Conservation (phyloP, 2,888 invertebrate species). For the Laspeyria flexula region DNA sequence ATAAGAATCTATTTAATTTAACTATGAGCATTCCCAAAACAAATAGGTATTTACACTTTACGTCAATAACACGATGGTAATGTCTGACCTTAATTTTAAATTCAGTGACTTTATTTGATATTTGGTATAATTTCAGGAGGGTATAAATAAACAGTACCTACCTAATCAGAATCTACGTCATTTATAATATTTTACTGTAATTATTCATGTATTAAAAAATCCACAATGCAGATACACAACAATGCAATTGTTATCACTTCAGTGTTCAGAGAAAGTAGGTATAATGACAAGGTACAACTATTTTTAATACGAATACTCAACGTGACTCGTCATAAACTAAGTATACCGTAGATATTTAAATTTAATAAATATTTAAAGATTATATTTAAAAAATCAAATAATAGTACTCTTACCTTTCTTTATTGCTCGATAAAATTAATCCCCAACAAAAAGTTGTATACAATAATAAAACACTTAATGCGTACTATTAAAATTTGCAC, state of each 20-base stretch:
- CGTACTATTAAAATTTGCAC: conserved; percentile 43
- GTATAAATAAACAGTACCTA: too few relatives aligned
- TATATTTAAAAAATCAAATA: conserved; percentile 1
- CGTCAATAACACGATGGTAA: too few relatives aligned
- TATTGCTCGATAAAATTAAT: conserved; percentile 39
- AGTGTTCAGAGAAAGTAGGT: conserved; percentile 8
- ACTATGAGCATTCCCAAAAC: too few relatives aligned
- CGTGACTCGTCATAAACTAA: conserved; percentile 4
- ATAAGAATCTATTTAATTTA: too few relatives aligned
- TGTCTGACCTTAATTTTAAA: too few relatives aligned
- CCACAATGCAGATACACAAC: not conserved
- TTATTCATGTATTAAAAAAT: not conserved
- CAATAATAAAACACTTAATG: conserved; percentile 37
- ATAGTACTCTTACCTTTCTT: conserved; percentile 50
- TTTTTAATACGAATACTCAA: not conserved
- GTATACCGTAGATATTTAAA: too few relatives aligned
- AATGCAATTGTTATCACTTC: not conserved
- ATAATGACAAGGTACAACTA: not conserved
- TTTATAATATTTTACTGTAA: not conserved
- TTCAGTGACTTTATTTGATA: too few relatives aligned
- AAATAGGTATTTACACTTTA: too few relatives aligned
- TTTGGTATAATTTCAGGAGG: too few relatives aligned
- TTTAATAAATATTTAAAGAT: too few relatives aligned
- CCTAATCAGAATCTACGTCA: not conserved
- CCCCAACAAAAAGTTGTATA: conserved; percentile 40